Conservation (phyloP, 2,888 invertebrate genomes). For the Oxyteleia sp. region DNA sequence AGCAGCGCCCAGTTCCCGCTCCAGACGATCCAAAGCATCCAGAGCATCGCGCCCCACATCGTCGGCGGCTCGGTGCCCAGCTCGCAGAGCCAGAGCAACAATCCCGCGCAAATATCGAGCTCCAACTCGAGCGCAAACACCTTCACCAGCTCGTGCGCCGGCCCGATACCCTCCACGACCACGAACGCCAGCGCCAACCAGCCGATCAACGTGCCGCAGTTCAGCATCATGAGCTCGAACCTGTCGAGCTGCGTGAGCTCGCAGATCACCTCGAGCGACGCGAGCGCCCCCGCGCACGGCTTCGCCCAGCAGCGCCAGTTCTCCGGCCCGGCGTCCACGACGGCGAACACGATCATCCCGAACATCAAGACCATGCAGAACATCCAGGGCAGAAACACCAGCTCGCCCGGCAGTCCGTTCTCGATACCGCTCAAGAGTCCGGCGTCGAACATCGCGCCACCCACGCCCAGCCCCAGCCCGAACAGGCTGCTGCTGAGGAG, state of each 20-base stretch:
- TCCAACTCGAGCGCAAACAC: conserved; percentile 80
- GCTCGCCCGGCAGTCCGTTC: conserved; percentile 86
- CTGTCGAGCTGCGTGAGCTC: conserved; percentile 83
- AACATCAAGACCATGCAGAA: conserved; percentile 85
- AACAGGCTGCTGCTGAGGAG: conserved; percentile 85
- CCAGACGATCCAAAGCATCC: conserved; percentile 86
- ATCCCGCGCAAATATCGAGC: conserved; percentile 79
- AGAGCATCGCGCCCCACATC: conserved; percentile 86
- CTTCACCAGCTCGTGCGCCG: conserved; percentile 84
- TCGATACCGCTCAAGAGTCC: conserved; percentile 87
- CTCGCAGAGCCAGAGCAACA: conserved; percentile 78
- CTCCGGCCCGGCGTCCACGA: conserved; percentile 55
- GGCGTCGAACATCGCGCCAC: conserved; percentile 86
- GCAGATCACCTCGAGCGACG: conserved; percentile 81
- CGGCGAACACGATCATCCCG: conserved; percentile 71
- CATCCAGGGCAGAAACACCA: conserved; percentile 85
- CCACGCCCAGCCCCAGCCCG: conserved; percentile 86
- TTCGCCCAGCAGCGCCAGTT: conserved; percentile 45
- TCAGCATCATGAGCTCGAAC: conserved; percentile 85
- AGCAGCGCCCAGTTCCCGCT: conserved; percentile 85
- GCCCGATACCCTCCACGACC: conserved; percentile 82
- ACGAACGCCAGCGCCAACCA: conserved; percentile 82
- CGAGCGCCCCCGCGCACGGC: conserved; percentile 60
- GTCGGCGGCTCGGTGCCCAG: conserved; percentile 84
- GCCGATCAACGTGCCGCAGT: conserved; percentile 82